Conservation (phyloP, 1,140 invertebrate species). For the Saccostrea cuccullata region DNA sequence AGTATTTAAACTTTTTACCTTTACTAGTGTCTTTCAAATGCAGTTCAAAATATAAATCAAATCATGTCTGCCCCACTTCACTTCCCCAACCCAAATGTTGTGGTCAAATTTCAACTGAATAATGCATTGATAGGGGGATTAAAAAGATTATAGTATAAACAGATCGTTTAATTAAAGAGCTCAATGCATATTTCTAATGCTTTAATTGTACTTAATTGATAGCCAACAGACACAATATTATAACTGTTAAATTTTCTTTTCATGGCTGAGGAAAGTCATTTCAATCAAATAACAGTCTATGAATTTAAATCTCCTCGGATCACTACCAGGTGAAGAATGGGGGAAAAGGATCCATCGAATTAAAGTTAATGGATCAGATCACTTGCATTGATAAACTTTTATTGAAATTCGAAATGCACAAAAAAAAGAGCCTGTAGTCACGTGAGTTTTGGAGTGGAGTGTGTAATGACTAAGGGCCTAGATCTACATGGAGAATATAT, state of each 20-base stretch:
- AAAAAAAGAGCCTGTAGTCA: not conserved
- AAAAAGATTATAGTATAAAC: not conserved
- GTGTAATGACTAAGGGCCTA: not conserved
- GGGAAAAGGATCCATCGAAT: not conserved
- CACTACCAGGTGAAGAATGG: not conserved
- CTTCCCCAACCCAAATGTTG: not conserved
- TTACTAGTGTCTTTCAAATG: no score
- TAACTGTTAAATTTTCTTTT: not conserved
- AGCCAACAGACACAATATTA: not conserved
- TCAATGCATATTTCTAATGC: constrained; percentile 29
- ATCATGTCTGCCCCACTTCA: not conserved
- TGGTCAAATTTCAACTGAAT: not conserved
- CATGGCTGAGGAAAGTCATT: not conserved
- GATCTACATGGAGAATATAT: not conserved
- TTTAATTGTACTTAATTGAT: constrained; percentile 10
- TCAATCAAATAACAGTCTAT: not conserved
- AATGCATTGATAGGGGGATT: constrained; percentile 3
- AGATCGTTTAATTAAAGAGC: constrained; percentile 4
- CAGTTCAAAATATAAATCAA: not conserved
- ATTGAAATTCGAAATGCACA: not conserved
- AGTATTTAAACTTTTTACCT: no score
- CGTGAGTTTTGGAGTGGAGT: not conserved
- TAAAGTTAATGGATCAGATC: not conserved
- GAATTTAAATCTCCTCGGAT: constrained; percentile 3
- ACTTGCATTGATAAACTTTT: not conserved